Conservation (phyloP, 2,113 vertebrate genomes). For the Pygoscelis adeliae region DNA sequence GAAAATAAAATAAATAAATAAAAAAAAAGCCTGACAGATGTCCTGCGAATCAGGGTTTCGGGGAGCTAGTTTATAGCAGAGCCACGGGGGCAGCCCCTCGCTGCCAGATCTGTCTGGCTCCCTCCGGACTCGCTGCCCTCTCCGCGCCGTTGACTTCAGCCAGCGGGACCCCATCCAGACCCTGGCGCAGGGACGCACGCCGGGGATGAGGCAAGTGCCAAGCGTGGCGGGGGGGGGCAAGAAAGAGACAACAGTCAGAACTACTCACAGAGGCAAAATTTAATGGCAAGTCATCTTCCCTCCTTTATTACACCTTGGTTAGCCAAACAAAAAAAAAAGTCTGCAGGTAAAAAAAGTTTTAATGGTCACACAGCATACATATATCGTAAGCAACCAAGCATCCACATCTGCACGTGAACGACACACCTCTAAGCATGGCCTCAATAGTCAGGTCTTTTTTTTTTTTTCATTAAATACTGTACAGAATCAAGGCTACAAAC, state of each 20-base stretch:
- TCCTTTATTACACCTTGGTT: conserved; percentile 74
- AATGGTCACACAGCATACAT: conserved; percentile 87
- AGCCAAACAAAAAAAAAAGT: conserved; percentile 74
- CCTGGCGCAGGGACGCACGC: fast-evolving
- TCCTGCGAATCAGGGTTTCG: fast-evolving
- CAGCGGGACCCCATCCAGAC: fast-evolving
- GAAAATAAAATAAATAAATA: not conserved
- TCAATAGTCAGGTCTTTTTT: conserved; percentile 39
- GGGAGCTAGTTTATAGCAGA: fast-evolving
- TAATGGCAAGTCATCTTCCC: conserved; percentile 78
- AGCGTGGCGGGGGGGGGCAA: not conserved
- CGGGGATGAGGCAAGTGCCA: fast-evolving
- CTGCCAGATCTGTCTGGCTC: not conserved
- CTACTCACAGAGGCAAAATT: conserved; percentile 76
- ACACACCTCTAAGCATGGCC: conserved; percentile 73
- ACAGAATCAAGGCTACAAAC: conserved; percentile 85
- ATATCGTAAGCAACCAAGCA: conserved; percentile 82
- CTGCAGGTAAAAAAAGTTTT: conserved; percentile 78
- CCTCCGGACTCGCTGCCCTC: fast-evolving
- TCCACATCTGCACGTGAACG: conserved; percentile 81
- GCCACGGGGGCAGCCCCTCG: not conserved
- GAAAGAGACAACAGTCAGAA: conserved; percentile 29
- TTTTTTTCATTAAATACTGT: conserved; percentile 74
- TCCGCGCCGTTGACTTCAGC: fast-evolving
- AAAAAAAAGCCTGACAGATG: not conserved